Evolutionary conservation across 2,888 invertebrate species (phyloP), one percentile per base, ranked within the genome.

Genomic region (Drosophila rubida): DNA sequence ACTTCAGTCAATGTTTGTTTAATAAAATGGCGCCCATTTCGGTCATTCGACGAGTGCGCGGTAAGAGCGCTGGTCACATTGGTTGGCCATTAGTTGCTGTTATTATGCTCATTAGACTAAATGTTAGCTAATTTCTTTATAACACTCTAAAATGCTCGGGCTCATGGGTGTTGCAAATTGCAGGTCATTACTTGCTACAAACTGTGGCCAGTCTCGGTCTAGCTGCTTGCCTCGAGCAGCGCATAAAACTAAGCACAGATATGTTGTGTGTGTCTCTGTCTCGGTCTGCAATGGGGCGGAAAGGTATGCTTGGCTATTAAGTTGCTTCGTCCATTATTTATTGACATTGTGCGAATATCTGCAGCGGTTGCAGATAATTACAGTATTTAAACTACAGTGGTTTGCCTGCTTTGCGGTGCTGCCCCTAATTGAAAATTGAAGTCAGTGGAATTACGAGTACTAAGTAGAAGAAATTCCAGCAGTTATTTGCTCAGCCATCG

Each of bases 61-160:
- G n/a, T n/a, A n/a, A 30, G n/a, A 32, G 27, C 25, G 41, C 53
- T 58, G 51, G 37, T 48, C 55, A 64, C 44, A 63, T 50, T 55
- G 42, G 44, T 48, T 50, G 55, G 65, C 66, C 76, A 83, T 83
- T 83, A 80, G 81, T 86, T 78, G 61, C 69, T 83, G 78, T 83
- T 86, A 83, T 83, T 83, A 80, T 80, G 51, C 78, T 80, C 82
- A 83, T 83, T 83, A 80, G 68, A 60, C 81, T 86, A 86, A 81
- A 83, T 83, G 81, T 63, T 69, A 57, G 84, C 84, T 83, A 83
- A 83, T 86, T 86, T 86, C 84, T 86, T 86, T 80, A 75, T 75
- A 86, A 86, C 84, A 86, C 82, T 82, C 84, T 83, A 82, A 82
- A 82, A 75, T 80, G 78, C 53, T 51, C 42, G 54, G 23, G 30